A percentile compares a stretch with the other conserved stretches of the same genome.
These are phyloP conservation scores for Melanotus villosus DNA, from an alignment of 2,888 invertebrate genomes.

Conservation along the genomic window DNA sequence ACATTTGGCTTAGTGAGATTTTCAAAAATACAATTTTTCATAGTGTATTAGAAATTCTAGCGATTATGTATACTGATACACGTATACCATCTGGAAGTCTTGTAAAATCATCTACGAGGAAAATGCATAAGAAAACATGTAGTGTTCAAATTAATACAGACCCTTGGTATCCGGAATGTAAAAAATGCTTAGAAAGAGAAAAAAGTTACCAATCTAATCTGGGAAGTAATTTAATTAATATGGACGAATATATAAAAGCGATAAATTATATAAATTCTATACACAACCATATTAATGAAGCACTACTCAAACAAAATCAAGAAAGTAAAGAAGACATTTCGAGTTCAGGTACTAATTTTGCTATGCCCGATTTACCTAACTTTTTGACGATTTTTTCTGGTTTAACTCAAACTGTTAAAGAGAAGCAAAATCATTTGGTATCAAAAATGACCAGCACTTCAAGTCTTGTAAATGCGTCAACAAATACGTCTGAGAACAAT, in stretches of 20 bases:
- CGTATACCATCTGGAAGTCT: not conserved
- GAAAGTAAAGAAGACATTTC: not conserved
- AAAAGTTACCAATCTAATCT: not conserved
- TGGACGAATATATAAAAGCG: slow-evolving; percentile 35
- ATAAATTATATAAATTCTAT: slow-evolving; percentile 48
- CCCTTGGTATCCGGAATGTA: slow-evolving; percentile 22
- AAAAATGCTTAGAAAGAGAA: not conserved
- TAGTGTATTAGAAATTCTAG: slow-evolving; percentile 15
- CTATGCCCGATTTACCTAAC: slow-evolving; percentile 44
- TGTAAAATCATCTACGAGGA: not conserved
- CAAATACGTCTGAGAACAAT: not conserved
- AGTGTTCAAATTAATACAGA: slow-evolving; percentile 30
- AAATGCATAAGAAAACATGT: not conserved
- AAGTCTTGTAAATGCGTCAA: not conserved
- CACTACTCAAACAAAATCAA: not conserved
- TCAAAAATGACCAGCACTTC: slow-evolving; percentile 11
- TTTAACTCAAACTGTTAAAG: not conserved
- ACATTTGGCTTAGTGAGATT: slow-evolving; percentile 4
- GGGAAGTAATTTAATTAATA: not conserved
- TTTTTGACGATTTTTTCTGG: slow-evolving; percentile 10
- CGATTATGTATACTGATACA: slow-evolving; percentile 4
- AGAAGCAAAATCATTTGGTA: not conserved
- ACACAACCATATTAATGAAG: slow-evolving; percentile 40
- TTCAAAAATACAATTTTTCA: slow-evolving; percentile 1
- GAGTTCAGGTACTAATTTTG: not conserved